Percentiles rank a stretch among this genome's conserved stretches.
These are phyloP conservation scores for Hybognathus amarus DNA, from an alignment of 2,797 vertebrate genomes.

Conservation along the genomic window DNA sequence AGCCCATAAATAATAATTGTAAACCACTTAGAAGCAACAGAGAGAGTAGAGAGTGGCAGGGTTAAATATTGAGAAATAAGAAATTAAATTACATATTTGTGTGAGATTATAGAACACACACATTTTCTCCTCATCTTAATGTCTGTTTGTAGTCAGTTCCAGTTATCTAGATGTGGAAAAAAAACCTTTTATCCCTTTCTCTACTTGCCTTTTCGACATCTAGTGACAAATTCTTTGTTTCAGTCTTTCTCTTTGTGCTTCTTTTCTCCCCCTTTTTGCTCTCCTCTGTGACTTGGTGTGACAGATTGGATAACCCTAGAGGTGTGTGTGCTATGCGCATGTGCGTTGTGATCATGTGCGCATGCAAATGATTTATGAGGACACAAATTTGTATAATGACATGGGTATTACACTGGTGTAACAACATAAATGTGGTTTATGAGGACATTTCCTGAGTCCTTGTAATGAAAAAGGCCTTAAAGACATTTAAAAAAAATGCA, in stretches of 20 bases:
- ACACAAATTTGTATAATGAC: too few relatives aligned
- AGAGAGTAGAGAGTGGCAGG: not conserved
- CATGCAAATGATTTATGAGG: too few relatives aligned
- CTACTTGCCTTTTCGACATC: not conserved
- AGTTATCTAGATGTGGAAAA: not conserved
- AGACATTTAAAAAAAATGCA: too few relatives aligned
- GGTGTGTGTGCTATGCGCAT: slow-evolving; percentile 25
- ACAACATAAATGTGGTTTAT: too few relatives aligned
- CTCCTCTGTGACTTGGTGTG: slow-evolving; percentile 51
- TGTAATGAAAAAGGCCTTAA: too few relatives aligned
- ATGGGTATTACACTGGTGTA: too few relatives aligned
- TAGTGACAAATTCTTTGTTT: slow-evolving; percentile 17
- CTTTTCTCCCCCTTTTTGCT: slow-evolving; percentile 13
- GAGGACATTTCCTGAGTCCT: too few relatives aligned
- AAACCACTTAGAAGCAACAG: not conserved
- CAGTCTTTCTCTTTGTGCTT: slow-evolving; percentile 28
- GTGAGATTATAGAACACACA: not conserved
- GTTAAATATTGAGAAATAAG: not conserved
- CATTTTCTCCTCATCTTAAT: not conserved
- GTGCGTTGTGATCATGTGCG: not conserved
- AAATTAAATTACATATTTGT: not conserved
- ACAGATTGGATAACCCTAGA: slow-evolving; percentile 34
- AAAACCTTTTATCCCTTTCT: not conserved
- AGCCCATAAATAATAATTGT: not conserved
- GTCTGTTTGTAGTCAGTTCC: slow-evolving; percentile 20